Base-by-base conservation (phyloP, 2,797 vertebrate genomes). In the Sebastes steindachneri region DNA sequence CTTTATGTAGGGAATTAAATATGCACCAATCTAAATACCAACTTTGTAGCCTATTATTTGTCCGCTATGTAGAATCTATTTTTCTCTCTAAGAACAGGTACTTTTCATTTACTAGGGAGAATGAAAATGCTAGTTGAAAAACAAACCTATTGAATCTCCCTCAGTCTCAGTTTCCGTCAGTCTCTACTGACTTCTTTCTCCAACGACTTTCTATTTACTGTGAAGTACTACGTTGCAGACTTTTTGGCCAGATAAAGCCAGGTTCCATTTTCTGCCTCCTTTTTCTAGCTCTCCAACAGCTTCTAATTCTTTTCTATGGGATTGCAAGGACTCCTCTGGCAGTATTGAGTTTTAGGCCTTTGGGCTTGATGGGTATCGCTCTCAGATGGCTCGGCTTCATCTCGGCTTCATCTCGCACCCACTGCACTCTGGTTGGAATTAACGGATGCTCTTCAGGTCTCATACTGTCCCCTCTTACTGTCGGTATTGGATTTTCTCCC, bases 341-440 rank as follows among this genome's bases (percentile, higher is more conserved):
- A 81, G 74, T 91, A 90, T 88, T 89, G 92, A 83, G 80, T 87
- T 86, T 86, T 17, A 84, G 80, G 80, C 85, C 79, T 92, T 86
- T 88, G 82, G 88, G 87, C 84, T 90, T 11, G 83, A 83, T 70
- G 83, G 88, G 77, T 79, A 86, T 90, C 65, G 7, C 83, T 92
- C 85, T 83, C 81, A 82, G 77, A 80, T 35, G 6, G 69, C 86
- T 90, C 68, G 72, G 48, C 67, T 86, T 88, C 23, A 41, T 73
- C 86, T 90, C 68, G 72, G 48, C 67, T 86, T 88, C 23, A 41
- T 73, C 85, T 86, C 57, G 35, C 80, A 86, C 78, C 83, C 60
- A 60, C 81, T 84, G 73, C 86, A 87, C 86, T 90, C 80, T 65
- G 71, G 79, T 87, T 89, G 92, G 89, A 94, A 93, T 94, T 89